Base-by-base conservation (phyloP, 2,797 vertebrate genomes). In the Pipistrellus nathusii region DNA sequence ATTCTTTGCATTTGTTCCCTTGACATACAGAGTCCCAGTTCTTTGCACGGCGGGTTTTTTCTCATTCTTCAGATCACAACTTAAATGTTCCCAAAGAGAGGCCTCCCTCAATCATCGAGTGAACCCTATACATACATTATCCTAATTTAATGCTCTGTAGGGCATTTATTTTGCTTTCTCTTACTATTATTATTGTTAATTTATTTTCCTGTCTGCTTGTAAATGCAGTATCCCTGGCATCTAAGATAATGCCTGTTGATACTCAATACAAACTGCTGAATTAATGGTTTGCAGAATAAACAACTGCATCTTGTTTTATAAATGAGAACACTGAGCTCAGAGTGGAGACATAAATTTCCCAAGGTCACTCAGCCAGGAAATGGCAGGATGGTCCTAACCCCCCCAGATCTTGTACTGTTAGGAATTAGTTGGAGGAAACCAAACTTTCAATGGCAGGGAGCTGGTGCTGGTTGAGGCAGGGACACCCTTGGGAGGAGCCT, bases 251-350 rank as follows among this genome's bases (percentile, higher is more conserved):
- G 27, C 71, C 20, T 75, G 62, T 13, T 35, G 30, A 59, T 88
- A 35, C 66, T 94, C 69, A 69, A 13, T 66, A 38, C 23, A 85
- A 83, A 85, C 53, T 76, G 23, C 0, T 90, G 44, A 85, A 73
- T 85, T 73, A 93, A 82, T 71, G 44, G 30, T 87, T 91, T 90
- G 51, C 72, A 93, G 66, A 90, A 93, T 81, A 32, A 96, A 94
- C 71, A 91, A 83, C 32, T 66, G 4, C 59, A 20, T 82, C 84
- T 94, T 68, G 73, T 57, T 96, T 96, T 93, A 92, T 17, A 85
- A 84, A 85, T 68, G 62, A 95, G 84, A 94, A 96, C 94, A 90
- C 51, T 2, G 44, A 93, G 86, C 75, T 96, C 91, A 88, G 87
- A 94, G 44, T 75, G 23, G 55, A 94, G 62, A 85, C 8, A 32